These are phyloP conservation scores for Apeltes quadracus DNA, from an alignment of 2,113 vertebrate genomes.

Conservation along the genomic window DNA sequence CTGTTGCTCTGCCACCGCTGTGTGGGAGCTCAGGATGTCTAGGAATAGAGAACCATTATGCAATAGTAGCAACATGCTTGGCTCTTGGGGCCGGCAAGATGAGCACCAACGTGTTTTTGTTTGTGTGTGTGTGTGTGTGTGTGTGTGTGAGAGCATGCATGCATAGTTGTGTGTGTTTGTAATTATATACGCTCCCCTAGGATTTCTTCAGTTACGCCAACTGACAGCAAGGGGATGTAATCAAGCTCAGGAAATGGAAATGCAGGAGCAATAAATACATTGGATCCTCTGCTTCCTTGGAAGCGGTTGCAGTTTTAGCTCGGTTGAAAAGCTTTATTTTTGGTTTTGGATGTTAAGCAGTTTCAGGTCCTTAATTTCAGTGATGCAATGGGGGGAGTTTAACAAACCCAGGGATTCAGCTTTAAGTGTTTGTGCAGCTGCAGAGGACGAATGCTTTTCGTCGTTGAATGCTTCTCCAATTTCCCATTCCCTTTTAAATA, in stretches of 20 bases:
- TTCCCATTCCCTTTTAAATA: not conserved
- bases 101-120: not conserved
- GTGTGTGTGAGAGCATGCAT: not conserved
- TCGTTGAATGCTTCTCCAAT: too few species aligned
- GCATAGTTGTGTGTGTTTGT: not conserved
- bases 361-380: not conserved
- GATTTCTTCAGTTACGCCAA: conserved; percentile 16
- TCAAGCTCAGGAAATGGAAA: conserved; percentile 16
- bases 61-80: not conserved
- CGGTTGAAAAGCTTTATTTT: not conserved
- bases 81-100: not conserved
- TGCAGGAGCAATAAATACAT: not conserved
- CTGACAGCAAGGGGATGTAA: conserved; percentile 1
- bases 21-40: conserved; percentile 2
- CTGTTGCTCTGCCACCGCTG: conserved; percentile 8
- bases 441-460: too few species aligned
- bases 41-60: conserved; percentile 19
- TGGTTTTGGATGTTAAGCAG: not conserved
- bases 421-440: too few species aligned
- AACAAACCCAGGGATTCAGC: too few species aligned
- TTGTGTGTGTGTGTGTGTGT: conserved; percentile 6
- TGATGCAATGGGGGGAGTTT: not conserved
- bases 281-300: not conserved
- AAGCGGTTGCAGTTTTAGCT: not conserved
- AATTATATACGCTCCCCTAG: conserved; percentile 4